These are phyloP conservation scores for Selene dorsalis DNA, from an alignment of 2,797 vertebrate genomes.

Conservation along the genomic window DNA sequence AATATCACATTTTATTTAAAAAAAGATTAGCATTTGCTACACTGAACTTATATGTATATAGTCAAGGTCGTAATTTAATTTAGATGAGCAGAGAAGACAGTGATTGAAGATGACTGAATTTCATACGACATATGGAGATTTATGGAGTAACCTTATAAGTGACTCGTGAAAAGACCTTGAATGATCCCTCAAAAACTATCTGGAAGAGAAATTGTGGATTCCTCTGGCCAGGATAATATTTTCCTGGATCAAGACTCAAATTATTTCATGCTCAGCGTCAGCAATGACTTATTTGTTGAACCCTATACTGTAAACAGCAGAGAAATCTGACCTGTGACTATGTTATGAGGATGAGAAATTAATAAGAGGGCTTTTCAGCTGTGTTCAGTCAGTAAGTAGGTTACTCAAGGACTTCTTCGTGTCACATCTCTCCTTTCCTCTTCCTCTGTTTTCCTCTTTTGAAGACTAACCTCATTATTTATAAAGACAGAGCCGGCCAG, in stretches of 20 bases:
- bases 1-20: slow-evolving; percentile 5
- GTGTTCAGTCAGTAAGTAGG: slow-evolving; percentile 25
- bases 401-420: slow-evolving; percentile 27
- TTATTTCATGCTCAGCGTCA: slow-evolving; percentile 60
- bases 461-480: slow-evolving; percentile 76
- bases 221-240: slow-evolving; percentile 64
- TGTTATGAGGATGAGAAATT: slow-evolving; percentile 56
- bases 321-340: slow-evolving; percentile 49
- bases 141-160: slow-evolving; percentile 48
- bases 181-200: slow-evolving; percentile 57
- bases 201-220: slow-evolving; percentile 67
- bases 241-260: slow-evolving; percentile 68
- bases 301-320: slow-evolving; percentile 57
- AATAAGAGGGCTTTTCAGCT: slow-evolving; percentile 48
- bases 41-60: slow-evolving; percentile 10
- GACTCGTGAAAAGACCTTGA: slow-evolving; percentile 64
- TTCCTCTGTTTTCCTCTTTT: slow-evolving; percentile 34
- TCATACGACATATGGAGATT: slow-evolving; percentile 41
- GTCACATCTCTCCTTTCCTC: slow-evolving; percentile 31
- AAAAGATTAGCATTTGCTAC: slow-evolving; percentile 27
- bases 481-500: slow-evolving; percentile 61
- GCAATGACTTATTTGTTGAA: slow-evolving; percentile 58
- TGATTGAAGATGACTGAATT: slow-evolving; percentile 23
- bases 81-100: slow-evolving; percentile 16
- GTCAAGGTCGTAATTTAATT: slow-evolving; percentile 33